Base-by-base conservation (phyloP, 2,797 vertebrate species). In the Neosilurus hyrtlii region DNA sequence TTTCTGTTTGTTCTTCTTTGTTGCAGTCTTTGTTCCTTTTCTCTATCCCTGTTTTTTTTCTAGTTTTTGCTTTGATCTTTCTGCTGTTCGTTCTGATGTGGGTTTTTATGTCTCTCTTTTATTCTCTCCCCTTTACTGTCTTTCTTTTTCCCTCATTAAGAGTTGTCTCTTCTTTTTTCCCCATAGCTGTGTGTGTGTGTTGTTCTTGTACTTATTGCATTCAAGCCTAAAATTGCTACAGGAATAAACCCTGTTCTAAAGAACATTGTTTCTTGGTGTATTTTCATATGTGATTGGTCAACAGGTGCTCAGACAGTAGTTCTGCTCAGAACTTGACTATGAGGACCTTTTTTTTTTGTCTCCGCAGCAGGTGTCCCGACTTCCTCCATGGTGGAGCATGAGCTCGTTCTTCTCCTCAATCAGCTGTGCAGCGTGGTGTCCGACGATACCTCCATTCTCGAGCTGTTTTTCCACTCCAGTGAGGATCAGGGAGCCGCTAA, bases 381-480 rank as follows among this genome's bases (percentile, higher is more conserved):
- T 2, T 93, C 93, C 24, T 89, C 95, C 0, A 63, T 83, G 0
- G 98, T 99, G 61, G 98, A 99, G 88, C 93, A 90, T 0, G 96
- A 98, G 91, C 92, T 99, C 83, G 97, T 98, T 1, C 89, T 99
- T 84, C 94, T 99, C 84, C 95, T 99, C 86, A 95, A 95, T 90
- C 98, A 98, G 91, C 95, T 99, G 79, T 99, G 98, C 89, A 97
- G 94, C 83, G 96, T 98, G 73, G 94, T 99, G 93, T 96, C 97
- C 80, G 97, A 96, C 93, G 97, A 99, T 88, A 94, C 97, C 0
- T 98, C 97, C 0, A 94, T 99, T 65, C 92, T 99, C 90, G 98
- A 99, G 90, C 93, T 99, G n/a, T 99, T 99, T 89, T 99, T 99
- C 91, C 97, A 99, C 90, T 97, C 97, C 51, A 98, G 98, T 0